Base-by-base conservation (phyloP, 2,113 vertebrate genomes). In the Dolichallabes microphthalmus region DNA sequence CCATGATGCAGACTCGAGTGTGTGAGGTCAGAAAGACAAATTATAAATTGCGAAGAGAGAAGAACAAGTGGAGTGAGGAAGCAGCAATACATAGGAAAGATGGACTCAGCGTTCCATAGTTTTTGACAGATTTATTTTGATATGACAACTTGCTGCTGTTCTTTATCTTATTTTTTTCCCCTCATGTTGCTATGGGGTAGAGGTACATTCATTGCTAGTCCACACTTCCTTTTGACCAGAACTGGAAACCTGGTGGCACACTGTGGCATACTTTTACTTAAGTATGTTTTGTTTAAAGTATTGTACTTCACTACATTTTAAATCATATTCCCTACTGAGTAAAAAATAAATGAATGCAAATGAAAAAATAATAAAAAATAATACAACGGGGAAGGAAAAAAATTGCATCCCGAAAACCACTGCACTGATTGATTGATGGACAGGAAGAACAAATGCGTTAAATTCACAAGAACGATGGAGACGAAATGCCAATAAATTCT, bases 1-100 rank as follows among this genome's bases (percentile, higher is more conserved):
- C 19, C 73, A 66, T 19, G n/a, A 92, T 92, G 86, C 89, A 90
- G 86, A 77, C 83, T 4, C 78, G 82, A 13, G 63, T 88, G 81
- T 90, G 89, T 52, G 85, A 90, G 92, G 91, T 89, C 80, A 76
- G 20, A 55, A 57, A 15, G 60, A 32, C 12, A 53, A 78, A 78
- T 14, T 45, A 78, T n/a, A 82, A 53, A 53, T 45, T 76, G n/a
- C 52, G 57, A n/a, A n/a, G n/a, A 12, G 27, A 69, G n/a, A 30
- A 77, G 19, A 77, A 77, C 57, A 53, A 50, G 45, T 8, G n/a
- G 45, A 22, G 75, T 12, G 15, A 45, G 30, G 12, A 45, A 68
- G 35, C 12, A 13, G 52, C 32, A 68, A 79, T 39, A 57, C 61
- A 79, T 11, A 68, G 30, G n/a, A 27, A 60, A 64, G 58, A 57